Evolutionary conservation across 2,113 vertebrate genomes (phyloP).

Genomic region (Balaeniceps rex): DNA sequence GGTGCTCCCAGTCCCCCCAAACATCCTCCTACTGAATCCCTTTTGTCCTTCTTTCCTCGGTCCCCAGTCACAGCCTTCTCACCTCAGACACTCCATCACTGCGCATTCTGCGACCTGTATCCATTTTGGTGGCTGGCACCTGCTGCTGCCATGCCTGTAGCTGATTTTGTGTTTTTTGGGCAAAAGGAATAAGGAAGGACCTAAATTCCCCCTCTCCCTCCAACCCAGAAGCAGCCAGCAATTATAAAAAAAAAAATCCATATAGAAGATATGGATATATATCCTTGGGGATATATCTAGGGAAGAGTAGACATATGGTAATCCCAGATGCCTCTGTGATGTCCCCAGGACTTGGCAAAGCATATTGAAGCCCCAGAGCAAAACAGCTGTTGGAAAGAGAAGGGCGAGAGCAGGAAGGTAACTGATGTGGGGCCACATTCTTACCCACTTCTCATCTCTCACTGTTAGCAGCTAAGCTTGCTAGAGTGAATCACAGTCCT

Average conservation of each 20-base stretch:
- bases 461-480: not conserved
- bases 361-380: not conserved
- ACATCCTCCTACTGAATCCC: not conserved
- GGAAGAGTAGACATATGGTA: not conserved
- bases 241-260: not conserved
- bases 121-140: not conserved
- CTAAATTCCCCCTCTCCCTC: not conserved
- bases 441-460: not conserved
- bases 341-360: not conserved
- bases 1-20: not conserved
- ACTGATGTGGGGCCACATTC: not conserved
- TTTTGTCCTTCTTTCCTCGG: not conserved
- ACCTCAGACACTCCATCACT: not conserved
- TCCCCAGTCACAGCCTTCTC: not conserved
- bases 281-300: not conserved
- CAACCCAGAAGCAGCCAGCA: not conserved
- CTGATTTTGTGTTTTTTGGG: fast-evolving
- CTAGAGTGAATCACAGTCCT: not conserved
- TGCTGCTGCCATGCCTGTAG: not conserved
- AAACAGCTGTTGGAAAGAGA: not conserved
- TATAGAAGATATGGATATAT: not conserved
- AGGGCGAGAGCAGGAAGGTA: not conserved
- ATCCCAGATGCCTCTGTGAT: not conserved
- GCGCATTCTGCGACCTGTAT: not conserved
- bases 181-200: not conserved